phyloP scores from a whole-genome alignment of 2,113 vertebrate genomes.

The Oxygymnocypris stewartii region DNA sequence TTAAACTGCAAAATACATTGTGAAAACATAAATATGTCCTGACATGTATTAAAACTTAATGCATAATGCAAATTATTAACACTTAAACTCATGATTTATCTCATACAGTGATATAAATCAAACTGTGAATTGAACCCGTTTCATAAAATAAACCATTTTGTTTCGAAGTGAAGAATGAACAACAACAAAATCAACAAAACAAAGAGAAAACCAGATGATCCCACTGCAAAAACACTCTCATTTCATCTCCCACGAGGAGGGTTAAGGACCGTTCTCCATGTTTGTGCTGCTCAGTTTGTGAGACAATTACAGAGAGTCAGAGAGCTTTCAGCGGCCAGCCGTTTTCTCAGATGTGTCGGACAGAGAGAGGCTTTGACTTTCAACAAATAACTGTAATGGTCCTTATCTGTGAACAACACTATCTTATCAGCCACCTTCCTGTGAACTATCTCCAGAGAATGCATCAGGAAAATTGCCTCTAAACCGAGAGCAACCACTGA shows the following conservation, averaged over 20 bases:
- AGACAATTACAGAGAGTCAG: conserved; percentile 18
- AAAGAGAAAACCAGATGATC: background rate
- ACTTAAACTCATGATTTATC: background rate
- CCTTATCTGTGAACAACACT: conserved; percentile 54
- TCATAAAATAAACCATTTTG: background rate
- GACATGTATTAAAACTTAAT: background rate
- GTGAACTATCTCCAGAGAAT: conserved; percentile 52
- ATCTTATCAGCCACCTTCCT: conserved; percentile 51
- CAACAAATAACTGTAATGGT: conserved; percentile 54
- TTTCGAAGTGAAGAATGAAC: background rate
- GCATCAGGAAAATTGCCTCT: conserved; percentile 62
- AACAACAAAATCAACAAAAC: background rate
- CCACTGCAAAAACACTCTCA: background rate
- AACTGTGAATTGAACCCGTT: background rate
- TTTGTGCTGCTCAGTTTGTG: background rate
- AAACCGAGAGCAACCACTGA: conserved; percentile 51
- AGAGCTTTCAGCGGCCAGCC: conserved; percentile 9
- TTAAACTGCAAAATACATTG: background rate
- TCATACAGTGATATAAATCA: background rate
- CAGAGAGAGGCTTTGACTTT: conserved; percentile 38
- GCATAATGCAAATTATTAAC: background rate
- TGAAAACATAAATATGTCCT: background rate
- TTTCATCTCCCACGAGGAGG: background rate
- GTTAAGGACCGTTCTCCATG: background rate
- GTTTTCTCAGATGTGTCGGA: conserved; percentile 29